phyloP scores from a whole-genome alignment of 2,113 vertebrate species.

The Myotis davidii region DNA sequence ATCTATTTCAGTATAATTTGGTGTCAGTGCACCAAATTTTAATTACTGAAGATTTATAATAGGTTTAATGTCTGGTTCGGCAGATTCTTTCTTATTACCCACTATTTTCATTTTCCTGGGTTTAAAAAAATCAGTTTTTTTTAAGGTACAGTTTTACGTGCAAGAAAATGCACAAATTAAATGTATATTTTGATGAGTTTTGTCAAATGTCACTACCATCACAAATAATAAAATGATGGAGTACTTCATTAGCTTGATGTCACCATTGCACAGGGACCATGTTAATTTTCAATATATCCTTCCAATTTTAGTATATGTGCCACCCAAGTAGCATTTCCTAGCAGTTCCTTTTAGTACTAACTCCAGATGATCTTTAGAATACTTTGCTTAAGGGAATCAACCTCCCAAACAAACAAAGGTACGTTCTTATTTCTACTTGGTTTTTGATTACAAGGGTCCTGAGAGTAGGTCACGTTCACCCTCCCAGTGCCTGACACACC shows the following conservation, averaged over 20 bases:
- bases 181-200: neutral
- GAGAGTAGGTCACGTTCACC: neutral
- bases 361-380: constrained; percentile 1
- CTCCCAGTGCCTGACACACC: neutral
- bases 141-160: neutral
- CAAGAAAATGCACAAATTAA: neutral
- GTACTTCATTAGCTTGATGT: neutral
- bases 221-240: neutral
- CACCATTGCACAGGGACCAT: neutral
- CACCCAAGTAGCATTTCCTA: neutral
- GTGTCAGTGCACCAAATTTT: neutral
- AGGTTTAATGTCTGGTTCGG: neutral
- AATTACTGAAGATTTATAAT: neutral
- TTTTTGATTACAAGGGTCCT: neutral
- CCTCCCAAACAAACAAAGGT: neutral
- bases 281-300: neutral
- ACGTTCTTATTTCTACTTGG: neutral
- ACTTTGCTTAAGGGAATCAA: neutral
- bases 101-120: neutral
- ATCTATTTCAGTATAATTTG: neutral
- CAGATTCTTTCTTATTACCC: neutral
- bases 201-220: neutral
- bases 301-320: neutral
- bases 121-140: neutral
- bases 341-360: neutral